These are phyloP conservation scores for Apamea anceps DNA, from an alignment of 2,888 invertebrate genomes.

Conservation along the genomic window DNA sequence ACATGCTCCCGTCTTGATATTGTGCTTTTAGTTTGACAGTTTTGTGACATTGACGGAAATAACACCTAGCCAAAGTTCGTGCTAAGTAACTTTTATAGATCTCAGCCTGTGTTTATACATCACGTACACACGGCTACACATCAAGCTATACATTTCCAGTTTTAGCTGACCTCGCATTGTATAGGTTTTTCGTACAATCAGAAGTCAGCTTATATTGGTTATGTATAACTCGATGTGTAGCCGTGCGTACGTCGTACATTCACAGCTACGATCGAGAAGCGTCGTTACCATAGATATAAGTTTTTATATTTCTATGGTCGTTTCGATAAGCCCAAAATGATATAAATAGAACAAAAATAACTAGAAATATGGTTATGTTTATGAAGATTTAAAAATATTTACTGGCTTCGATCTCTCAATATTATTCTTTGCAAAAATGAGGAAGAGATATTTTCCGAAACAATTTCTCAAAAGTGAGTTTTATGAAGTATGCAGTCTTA, in stretches of 20 bases:
- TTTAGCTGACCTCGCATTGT: no score
- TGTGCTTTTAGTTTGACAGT: neutral
- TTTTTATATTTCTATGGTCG: neutral
- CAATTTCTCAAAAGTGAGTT: neutral
- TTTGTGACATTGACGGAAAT: neutral
- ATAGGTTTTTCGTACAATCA: no score
- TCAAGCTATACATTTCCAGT: no score
- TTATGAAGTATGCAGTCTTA: slow-evolving; percentile 26
- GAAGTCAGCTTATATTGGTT: no score
- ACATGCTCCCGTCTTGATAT: neutral
- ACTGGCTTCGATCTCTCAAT: no score
- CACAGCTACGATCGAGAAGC: neutral
- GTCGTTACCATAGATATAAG: neutral
- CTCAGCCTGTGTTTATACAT: neutral
- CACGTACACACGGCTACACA: no score
- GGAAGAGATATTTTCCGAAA: neutral
- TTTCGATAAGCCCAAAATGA: neutral
- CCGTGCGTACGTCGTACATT: neutral
- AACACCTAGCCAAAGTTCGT: neutral
- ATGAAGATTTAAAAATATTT: neutral
- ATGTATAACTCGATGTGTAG: no score
- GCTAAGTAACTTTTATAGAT: neutral
- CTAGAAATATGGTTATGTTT: neutral
- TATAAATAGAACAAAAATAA: neutral
- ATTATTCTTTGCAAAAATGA: neutral